Evolutionary conservation across 1,140 invertebrate genomes (phyloP), one percentile per base, ranked within the genome.

Genomic region (Argopecten irradians): DNA sequence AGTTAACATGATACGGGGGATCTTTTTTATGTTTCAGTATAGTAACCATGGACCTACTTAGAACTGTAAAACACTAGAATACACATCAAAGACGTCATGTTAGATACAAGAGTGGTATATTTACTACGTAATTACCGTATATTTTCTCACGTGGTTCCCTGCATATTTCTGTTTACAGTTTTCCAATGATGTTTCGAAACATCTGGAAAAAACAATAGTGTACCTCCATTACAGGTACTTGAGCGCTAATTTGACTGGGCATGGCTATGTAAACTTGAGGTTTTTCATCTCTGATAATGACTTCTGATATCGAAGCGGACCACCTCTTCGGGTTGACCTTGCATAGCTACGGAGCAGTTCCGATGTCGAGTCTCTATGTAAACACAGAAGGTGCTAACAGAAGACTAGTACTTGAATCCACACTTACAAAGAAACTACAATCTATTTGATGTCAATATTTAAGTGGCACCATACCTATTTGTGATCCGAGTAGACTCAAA

Each of bases 401-500:
- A 71, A 71, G 55, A 7, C 2, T 71, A 28, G 55, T 71, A 71
- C 55, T 71, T 71, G 55, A 71, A 22, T 71, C 55, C 22, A 3
- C 55, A 71, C 55, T 71, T 71, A 71, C 55, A 71, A 71, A 71
- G 55, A 71, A 71, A 71, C n/a, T 71, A 71, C 55, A 71, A 71
- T 71, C 55, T 71, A 71, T 71, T 71, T 71, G 55, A 71, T 71
- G 55, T 71, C 55, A 71, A 71, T 71, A 71, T 71, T 71, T 71
- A 71, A 71, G 55, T 71, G n/a, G 55, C 28, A 1, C 55, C 55
- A 71, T 71, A 28, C 55, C 14, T 71, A 28, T 71, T 71, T 22
- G 55, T 71, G 55, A 71, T 71, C 16, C 55, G 55, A 71, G 55
- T 28, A 71, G 22, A 11, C 22, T 16, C 55, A 71, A 1, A 28